Evolutionary conservation across 2,113 vertebrate genomes (phyloP), one percentile per base, ranked within the genome.

Genomic region (Oenanthe oenanthe): DNA sequence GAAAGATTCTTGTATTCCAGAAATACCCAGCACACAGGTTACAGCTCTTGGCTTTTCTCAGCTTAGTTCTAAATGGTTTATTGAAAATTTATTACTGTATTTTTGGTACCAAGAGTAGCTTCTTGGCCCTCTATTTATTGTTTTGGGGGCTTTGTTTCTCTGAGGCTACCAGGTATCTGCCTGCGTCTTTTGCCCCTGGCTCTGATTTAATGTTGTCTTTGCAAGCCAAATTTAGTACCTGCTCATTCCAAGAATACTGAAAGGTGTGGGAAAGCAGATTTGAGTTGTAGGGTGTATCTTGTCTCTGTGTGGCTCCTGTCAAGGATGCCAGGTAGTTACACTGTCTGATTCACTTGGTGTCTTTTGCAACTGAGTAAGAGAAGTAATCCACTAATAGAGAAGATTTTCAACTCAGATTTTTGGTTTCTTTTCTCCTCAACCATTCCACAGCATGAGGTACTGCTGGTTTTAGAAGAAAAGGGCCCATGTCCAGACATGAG

Each of bases 181-280:
- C 65, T 28, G 48, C 10, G 68, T 48, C 66, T 89, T 92, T 91
- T 88, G 40, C 31, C 88, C 31, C 61, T 92, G 56, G 24, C 26
- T 92, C 76, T 93, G 79, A 93, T 62, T 94, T 94, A 85, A 85
- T 80, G 38, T 53, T 77, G 28, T 74, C 63, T 79, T 96, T 91
- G 40, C 71, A 86, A 92, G 83, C 56, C 53, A 83, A 65, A 93
- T 93, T 92, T 94, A 95, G n/a, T n/a, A 75, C 66, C 75, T 45
- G 20, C 14, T 86, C 48, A 60, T 92, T 88, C 40, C 76, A 81
- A 86, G 36, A 73, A 10, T 63, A 85, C 14, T 60, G 58, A 79
- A 81, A 91, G 40, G 40, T 82, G 36, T 81, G n/a, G 36, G 34
- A 79, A 79, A 78, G 31, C 22, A 81, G 58, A 72, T 63, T 32